Evolutionary conservation across 92 coral and sea anemone genomes (phyloP).

Genomic region (Plumapathes pennacea): DNA sequence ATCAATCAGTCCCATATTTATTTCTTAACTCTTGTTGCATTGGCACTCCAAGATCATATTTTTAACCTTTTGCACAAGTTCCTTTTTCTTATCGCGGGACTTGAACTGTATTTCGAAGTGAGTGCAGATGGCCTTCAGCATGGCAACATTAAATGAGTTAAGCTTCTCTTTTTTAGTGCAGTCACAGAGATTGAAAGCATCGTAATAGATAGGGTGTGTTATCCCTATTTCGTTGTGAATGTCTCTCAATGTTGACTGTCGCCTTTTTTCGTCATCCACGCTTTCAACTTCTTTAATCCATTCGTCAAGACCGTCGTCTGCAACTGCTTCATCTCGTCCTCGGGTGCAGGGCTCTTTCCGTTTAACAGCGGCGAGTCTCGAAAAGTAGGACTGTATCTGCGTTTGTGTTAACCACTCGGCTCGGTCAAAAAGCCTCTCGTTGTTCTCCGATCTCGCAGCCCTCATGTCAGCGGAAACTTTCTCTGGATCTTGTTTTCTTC

Average conservation of each 20-base stretch:
- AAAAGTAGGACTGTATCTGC: constrained; percentile 28
- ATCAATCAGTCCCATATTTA: too few relatives aligned
- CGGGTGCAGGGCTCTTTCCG: constrained; percentile 11
- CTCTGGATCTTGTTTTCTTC: constrained; percentile 26
- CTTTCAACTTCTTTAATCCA: too few relatives aligned
- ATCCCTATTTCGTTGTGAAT: constrained; percentile 4
- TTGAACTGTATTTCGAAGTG: constrained; percentile 24
- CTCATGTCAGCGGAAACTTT: constrained; percentile 23
- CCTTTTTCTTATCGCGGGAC: constrained; percentile 6
- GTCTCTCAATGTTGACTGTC: constrained; percentile 12
- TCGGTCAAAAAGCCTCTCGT: constrained; percentile 8
- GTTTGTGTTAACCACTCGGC: constrained; percentile 27
- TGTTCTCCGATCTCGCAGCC: constrained; percentile 18
- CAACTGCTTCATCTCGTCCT: too few relatives aligned
- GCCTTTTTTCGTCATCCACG: constrained; percentile 13
- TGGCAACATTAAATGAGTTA: constrained; percentile 7
- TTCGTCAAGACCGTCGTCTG: too few relatives aligned
- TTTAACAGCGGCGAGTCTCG: constrained; percentile 18
- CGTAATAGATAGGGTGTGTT: constrained; percentile 24
- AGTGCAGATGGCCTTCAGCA: constrained; percentile 30
- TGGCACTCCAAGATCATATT: constrained; percentile 16
- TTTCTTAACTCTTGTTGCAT: constrained; percentile 3
- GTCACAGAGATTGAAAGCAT: constrained; percentile 16
- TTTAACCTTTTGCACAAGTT: constrained; percentile 3
- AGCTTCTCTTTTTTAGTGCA: not conserved